A percentile compares a stretch with the other conserved stretches of the same genome.
These are phyloP conservation scores for Brachystomella parvula DNA, from an alignment of 1,140 invertebrate species.

Conservation along the genomic window DNA sequence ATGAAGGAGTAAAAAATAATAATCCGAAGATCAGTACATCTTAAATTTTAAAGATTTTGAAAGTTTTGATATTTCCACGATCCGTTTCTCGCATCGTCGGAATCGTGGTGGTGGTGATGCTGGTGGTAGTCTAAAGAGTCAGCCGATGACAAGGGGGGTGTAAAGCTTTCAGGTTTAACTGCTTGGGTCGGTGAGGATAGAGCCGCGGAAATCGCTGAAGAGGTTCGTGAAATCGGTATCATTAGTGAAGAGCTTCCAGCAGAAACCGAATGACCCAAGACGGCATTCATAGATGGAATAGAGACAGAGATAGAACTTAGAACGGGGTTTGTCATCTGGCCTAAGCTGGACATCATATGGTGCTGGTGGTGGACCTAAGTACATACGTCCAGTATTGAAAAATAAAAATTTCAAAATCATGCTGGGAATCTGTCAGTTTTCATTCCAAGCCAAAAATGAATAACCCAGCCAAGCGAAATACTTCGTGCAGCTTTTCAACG, in stretches of 20 bases:
- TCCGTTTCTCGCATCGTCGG: constrained; percentile 10
- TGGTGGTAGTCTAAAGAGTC: constrained; percentile 13
- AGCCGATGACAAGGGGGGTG: constrained; percentile 7
- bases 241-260: background rate
- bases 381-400: too few relatives aligned
- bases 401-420: too few relatives aligned
- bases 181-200: constrained; percentile 1
- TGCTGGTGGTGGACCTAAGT: background rate
- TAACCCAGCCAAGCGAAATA: too few relatives aligned
- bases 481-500: too few relatives aligned
- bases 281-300: background rate
- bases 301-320: constrained; percentile 13
- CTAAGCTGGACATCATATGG: constrained; percentile 10
- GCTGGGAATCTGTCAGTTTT: too few relatives aligned
- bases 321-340: constrained; percentile 15
- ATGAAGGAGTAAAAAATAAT: background rate
- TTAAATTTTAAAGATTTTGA: constrained; percentile 38
- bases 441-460: too few relatives aligned
- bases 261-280: background rate
- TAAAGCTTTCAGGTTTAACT: background rate
- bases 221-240: background rate
- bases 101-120: background rate
- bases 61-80: constrained; percentile 41
- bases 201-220: background rate
- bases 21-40: background rate